These are phyloP conservation scores for Phylloscopus whistleri DNA, from an alignment of 2,113 vertebrate species.

Conservation along the genomic window DNA sequence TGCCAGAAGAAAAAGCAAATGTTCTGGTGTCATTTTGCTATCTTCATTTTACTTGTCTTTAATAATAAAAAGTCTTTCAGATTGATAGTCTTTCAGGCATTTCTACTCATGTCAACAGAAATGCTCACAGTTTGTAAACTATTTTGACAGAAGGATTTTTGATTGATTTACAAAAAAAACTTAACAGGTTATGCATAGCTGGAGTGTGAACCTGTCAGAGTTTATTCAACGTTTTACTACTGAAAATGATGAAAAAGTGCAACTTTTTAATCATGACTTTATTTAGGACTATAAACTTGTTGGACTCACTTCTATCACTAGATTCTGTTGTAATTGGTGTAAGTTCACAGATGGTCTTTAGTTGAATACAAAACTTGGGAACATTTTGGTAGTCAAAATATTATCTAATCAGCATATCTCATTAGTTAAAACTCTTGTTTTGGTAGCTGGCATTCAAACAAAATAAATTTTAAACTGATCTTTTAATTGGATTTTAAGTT, in stretches of 20 bases:
- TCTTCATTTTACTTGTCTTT: neutral
- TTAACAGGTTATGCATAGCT: neutral
- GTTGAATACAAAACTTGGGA: neutral
- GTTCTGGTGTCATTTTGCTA: neutral
- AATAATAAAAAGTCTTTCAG: neutral
- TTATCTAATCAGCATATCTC: neutral
- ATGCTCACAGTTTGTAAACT: neutral
- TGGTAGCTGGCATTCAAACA: neutral
- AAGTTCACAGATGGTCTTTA: neutral
- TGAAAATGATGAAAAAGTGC: neutral
- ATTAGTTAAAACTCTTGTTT: slow-evolving; percentile 12
- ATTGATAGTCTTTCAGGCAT: neutral
- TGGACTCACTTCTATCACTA: neutral
- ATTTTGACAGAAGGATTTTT: neutral
- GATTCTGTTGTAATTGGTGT: neutral
- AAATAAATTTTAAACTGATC: neutral
- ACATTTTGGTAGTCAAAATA: neutral
- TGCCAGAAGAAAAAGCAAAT: neutral
- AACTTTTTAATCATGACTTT: neutral
- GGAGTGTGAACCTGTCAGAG: neutral
- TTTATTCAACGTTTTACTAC: neutral
- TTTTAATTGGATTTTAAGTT: slow-evolving; percentile 1
- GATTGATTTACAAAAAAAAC: neutral
- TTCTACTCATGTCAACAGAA: neutral
- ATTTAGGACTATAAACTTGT: neutral